Base-by-base conservation (phyloP, 2,888 invertebrate genomes). In the Papilio gigon region DNA sequence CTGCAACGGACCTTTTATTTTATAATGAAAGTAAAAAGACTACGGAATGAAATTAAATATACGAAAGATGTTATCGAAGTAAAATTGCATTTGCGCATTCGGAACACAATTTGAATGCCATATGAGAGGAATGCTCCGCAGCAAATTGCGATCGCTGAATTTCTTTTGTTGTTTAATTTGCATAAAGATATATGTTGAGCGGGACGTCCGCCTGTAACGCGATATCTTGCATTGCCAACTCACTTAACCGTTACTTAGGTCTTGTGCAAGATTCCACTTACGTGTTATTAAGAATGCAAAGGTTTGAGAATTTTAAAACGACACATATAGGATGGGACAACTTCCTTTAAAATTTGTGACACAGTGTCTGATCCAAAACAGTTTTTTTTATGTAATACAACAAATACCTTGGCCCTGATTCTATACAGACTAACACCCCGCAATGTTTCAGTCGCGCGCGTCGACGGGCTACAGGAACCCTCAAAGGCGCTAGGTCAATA, bases 151-250 rank as follows among this genome's bases (percentile, higher is more conserved):
- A 59, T 63, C 47, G 63, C 25, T 17, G 47, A 37, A 44, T 53
- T 35, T 47, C 58, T 63, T 68, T 68, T 63, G 63, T 68, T 68
- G 58, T 67, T 67, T 42, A 53, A 68, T 68, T 68, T 68, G 63
- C 63, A 63, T 63, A 58, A 58, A 63, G 58, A 37, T 63, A 22
- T 37, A 63, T 30, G 42, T 14, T 30, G 58, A 42, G 56, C 42
- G 27, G 56, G 59, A 33, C 35, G 33, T 58, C 63, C 35, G 33
- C 20, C 47, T 11, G 62, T 63, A 63, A 68, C 27, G 58, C 47
- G 63, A 68, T 35, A 42, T 33, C 35, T 20, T 27, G 35, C 25
- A 33, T 22, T 42, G 40, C 30, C 22, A 47, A 53, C 56, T 67
- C 61, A 56, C 58, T 68, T 67, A 35, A 44, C 40, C 44, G 42